Base-by-base conservation (phyloP, 2,797 vertebrate genomes). In the Microchirus variegatus region DNA sequence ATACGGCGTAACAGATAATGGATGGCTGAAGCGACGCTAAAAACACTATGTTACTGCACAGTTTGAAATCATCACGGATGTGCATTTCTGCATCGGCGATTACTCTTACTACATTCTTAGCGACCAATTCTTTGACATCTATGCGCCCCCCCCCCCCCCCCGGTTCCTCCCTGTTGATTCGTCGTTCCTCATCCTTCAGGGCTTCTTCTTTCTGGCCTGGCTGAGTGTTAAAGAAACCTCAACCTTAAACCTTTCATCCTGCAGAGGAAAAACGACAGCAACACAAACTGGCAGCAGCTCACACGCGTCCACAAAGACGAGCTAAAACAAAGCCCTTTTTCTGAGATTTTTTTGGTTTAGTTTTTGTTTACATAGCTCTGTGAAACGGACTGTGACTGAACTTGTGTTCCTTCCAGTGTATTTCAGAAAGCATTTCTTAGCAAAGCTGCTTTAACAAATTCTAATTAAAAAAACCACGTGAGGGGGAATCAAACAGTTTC, bases 171-270 rank as follows among this genome's bases (percentile, higher is more conserved):
- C 49, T 31, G 59, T 75, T 64, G 59, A 54, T 61, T 53, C 55
- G 48, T 48, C 56, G 60, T 60, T 59, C 35, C 38, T 62, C 46
- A 50, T 41, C 44, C 82, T 67, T 48, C 59, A 56, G 64, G 65
- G 56, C 56, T 59, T 59, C 56, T 59, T 59, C 73, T 82, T 70
- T 78, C 72, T 63, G 78, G 59, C 60, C 66, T 72, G 73, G 75
- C 67, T 64, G 50, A 61, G 67, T 67, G 71, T 58, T 83, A 76
- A 46, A 85, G 68, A 80, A 80, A 67, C 43, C 55, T 42, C 43
- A 74, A 86, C 80, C 79, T 68, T 74, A 80, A 82, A 81, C 70
- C 77, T 85, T 89, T 88, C 80, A 82, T 84, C 78, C 62, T 58
- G 50, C 63, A 50, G 59, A 75, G 63, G 58, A 81, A 81, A 66